Evolutionary conservation across 2,797 vertebrate genomes (phyloP).

Genomic region (Catamblyrhynchus diadema): DNA sequence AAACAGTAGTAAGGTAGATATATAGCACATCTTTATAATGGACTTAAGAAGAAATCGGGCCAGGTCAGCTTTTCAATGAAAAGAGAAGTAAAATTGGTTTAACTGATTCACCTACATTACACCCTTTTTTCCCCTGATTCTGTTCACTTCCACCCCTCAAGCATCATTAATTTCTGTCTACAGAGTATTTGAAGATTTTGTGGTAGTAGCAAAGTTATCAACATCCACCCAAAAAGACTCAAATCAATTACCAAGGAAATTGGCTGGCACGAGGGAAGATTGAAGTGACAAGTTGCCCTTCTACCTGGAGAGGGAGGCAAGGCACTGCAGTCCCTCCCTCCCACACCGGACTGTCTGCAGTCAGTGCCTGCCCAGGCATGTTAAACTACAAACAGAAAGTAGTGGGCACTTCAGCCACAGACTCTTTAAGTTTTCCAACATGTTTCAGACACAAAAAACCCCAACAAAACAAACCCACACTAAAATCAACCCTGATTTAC

Average conservation of each 20-base stretch:
- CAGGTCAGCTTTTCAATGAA: not conserved
- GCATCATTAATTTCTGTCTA: constrained; percentile 85
- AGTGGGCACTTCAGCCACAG: constrained; percentile 63
- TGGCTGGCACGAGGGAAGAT: constrained; percentile 81
- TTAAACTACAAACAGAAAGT: constrained; percentile 22
- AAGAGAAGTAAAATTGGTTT: not conserved
- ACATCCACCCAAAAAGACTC: constrained; percentile 82
- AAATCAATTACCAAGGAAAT: constrained; percentile 82
- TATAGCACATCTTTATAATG: not conserved
- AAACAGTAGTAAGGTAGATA: not conserved
- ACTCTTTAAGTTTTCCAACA: constrained; percentile 53
- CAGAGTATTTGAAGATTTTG: constrained; percentile 82
- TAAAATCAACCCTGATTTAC: constrained; percentile 41
- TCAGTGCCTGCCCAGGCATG: not conserved
- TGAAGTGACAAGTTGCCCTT: constrained; percentile 57
- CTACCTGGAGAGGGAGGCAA: not conserved
- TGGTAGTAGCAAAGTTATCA: constrained; percentile 83
- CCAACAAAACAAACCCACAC: not conserved
- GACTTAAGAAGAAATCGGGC: not conserved
- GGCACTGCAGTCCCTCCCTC: constrained; percentile 45
- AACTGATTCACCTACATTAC: constrained; percentile 27
- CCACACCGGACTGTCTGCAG: not conserved
- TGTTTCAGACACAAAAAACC: constrained; percentile 49
- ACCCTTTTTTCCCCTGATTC: constrained; percentile 7
- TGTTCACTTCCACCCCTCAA: constrained; percentile 76